Base-by-base conservation (phyloP, 2,797 vertebrate species). In the Picus viridis region DNA sequence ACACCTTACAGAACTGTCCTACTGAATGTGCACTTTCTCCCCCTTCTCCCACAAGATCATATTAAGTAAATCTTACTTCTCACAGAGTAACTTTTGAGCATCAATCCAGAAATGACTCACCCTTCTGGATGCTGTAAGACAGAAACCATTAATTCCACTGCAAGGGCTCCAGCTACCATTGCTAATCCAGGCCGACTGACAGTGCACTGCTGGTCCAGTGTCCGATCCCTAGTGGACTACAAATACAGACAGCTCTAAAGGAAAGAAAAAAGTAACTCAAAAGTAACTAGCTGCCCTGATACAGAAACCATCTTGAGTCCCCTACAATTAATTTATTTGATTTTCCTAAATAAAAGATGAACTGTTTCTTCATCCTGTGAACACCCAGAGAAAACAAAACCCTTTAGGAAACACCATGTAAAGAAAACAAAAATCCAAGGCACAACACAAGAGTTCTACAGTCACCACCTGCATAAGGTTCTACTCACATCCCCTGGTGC, bases 131-230 rank as follows among this genome's bases (percentile, higher is more conserved):
- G 99, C 94, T 99, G 99, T 57, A 99, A 97, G 51, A 99, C 98
- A 65, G 99, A 99, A 64, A 99, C 98, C 99, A 99, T 99, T 87
- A 99, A 90, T 94, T 99, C 99, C 80, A 99, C 99, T 3, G 99
- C 99, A 88, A 99, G 97, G 3, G 99, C 99, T 93, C 99, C 99
- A 11, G 99, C 99, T 36, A 99, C 98, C 98, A 99, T 99, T 77
- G 99, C 98, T 83, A 99, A 97, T 22, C 99, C 99, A 2, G 99
- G 99, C 16, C 99, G 98, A 86, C 99, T 99, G 83, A 99, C 99
- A 0, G 99, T 99, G 94, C 99, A 99, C 96, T 99, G 99, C 97
- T 99, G 99, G 97, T 99, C 99, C 97, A 99, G 90, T 1, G 99
- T 99, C 45, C 99, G 98, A 93, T 99, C 99, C 95, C 98, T 98